These are phyloP conservation scores for Cryptocheilus praepositus DNA, from an alignment of 2,888 invertebrate genomes.

Conservation along the genomic window DNA sequence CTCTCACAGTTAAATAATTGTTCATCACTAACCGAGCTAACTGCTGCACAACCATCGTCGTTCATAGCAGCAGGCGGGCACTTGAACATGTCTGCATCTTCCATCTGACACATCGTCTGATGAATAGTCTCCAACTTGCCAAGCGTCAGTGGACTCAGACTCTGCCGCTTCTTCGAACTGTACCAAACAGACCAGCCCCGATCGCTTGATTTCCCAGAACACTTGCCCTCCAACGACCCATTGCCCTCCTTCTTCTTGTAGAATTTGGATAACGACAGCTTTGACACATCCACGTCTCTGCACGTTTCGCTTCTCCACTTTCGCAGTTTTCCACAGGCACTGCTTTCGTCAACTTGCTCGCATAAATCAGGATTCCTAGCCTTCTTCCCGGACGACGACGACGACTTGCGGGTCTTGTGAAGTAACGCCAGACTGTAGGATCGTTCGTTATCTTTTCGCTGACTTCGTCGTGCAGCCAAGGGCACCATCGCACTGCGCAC, in stretches of 20 bases:
- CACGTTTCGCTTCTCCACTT: constrained; percentile 13
- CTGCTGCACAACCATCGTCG: constrained; percentile 17
- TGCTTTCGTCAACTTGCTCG: constrained; percentile 28
- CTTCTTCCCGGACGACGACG: constrained; percentile 25
- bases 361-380: constrained; percentile 16
- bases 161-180: constrained; percentile 62
- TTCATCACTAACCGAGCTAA: constrained; percentile 49
- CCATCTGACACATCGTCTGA: constrained; percentile 65
- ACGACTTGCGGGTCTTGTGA: constrained; percentile 53
- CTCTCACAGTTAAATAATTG: too few relatives aligned
- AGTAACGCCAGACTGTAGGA: constrained; percentile 38
- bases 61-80: constrained; percentile 45
- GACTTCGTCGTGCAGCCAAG: constrained; percentile 48
- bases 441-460: constrained; percentile 53
- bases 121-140: constrained; percentile 64
- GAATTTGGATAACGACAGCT: not conserved
- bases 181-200: constrained; percentile 68
- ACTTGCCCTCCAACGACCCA: not conserved
- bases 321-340: constrained; percentile 15
- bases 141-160: constrained; percentile 55
- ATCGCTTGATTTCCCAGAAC: constrained; percentile 44
- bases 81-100: constrained; percentile 62
- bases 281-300: not conserved
- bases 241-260: not conserved
- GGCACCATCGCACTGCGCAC: constrained; percentile 42